Conservation (phyloP, 2,797 vertebrate species). For the Ceryle rudis region DNA sequence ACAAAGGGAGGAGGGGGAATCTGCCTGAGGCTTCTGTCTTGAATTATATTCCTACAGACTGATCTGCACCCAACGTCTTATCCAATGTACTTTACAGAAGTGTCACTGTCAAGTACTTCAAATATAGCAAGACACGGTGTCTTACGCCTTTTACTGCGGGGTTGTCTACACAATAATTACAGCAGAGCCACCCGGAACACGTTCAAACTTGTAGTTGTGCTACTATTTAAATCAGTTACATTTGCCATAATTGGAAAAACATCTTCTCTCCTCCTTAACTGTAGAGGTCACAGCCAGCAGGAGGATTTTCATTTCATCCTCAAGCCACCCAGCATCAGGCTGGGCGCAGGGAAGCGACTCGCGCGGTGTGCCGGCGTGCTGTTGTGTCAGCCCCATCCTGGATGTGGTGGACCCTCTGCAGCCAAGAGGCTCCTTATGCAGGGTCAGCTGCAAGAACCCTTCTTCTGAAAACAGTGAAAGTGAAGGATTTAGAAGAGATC, state of each 20-base stretch:
- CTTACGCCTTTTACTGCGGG: not conserved
- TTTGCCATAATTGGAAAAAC: not conserved
- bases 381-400: not conserved
- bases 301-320: not conserved
- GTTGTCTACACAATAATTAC: not conserved
- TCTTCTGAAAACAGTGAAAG: not conserved
- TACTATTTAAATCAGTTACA: not conserved
- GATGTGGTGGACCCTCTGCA: not conserved
- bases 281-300: too few relatives aligned
- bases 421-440: not conserved
- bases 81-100: not conserved
- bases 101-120: not conserved
- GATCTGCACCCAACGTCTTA: not conserved
- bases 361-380: fast-evolving
- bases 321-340: not conserved
- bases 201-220: not conserved
- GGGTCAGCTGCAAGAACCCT: not conserved
- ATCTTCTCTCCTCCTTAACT: not conserved
- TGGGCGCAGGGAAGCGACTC: not conserved
- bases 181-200: not conserved
- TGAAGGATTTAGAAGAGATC: not conserved
- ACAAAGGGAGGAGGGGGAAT: not conserved
- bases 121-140: not conserved
- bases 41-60: not conserved
- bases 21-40: not conserved